Conservation (phyloP, 2,888 invertebrate genomes). For the Hirtodrosophila duncani region DNA sequence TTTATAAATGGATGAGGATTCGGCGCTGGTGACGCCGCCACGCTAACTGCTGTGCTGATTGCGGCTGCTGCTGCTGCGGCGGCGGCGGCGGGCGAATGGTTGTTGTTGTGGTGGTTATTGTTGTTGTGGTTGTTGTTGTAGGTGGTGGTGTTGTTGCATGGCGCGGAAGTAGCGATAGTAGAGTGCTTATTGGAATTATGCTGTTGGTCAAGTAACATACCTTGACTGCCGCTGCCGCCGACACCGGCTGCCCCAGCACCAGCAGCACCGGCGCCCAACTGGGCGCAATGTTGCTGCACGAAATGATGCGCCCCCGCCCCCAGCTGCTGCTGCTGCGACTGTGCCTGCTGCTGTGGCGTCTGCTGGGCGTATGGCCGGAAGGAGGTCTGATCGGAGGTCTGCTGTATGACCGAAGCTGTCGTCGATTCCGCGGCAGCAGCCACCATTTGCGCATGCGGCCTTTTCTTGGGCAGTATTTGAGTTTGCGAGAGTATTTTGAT, state of each 20-base stretch:
- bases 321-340: conserved; percentile 56
- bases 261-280: conserved; percentile 58
- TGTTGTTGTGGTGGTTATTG: conserved; percentile 25
- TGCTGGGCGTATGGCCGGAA: conserved; percentile 75
- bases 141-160: conserved; percentile 70
- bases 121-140: conserved; percentile 56
- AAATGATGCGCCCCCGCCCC: conserved; percentile 55
- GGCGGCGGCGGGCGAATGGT: background rate
- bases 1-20: conserved; percentile 76
- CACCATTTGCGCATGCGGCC: conserved; percentile 78
- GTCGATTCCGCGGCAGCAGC: conserved; percentile 78
- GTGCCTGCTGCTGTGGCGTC: conserved; percentile 68
- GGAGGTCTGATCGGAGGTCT: conserved; percentile 65
- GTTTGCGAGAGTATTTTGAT: conserved; percentile 78
- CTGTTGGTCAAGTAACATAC: conserved; percentile 77
- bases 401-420: conserved; percentile 75
- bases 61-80: background rate
- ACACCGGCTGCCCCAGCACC: conserved; percentile 31
- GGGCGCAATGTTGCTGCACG: conserved; percentile 73
- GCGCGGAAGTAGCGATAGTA: conserved; percentile 69
- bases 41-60: conserved; percentile 51
- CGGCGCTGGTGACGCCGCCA: conserved; percentile 64
- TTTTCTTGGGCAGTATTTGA: conserved; percentile 77
- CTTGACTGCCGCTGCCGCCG: conserved; percentile 67
- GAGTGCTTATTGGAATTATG: conserved; percentile 75